phyloP scores from a whole-genome alignment of 2,888 invertebrate genomes.

The Perizoma affinitatum region DNA sequence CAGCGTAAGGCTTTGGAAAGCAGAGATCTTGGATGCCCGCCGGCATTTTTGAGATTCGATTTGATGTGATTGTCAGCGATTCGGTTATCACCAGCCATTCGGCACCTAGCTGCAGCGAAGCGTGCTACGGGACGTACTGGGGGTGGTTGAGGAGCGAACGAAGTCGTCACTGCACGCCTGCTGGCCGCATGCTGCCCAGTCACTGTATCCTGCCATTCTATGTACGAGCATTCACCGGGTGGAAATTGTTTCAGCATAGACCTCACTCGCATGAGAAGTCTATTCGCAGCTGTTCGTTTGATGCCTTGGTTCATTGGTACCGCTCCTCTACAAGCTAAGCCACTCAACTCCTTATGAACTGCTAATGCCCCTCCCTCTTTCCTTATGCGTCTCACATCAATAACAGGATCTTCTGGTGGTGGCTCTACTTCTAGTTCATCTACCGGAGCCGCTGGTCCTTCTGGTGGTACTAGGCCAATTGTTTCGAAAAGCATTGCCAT shows the following conservation, averaged over 20 bases:
- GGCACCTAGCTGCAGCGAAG: slow-evolving; percentile 59
- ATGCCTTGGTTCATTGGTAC: slow-evolving; percentile 72
- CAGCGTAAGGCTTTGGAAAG: slow-evolving; percentile 62
- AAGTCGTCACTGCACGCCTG: slow-evolving; percentile 70
- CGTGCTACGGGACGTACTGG: slow-evolving; percentile 46
- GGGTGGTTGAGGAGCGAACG: slow-evolving; percentile 71
- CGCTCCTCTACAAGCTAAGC: slow-evolving; percentile 59
- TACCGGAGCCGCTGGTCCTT: slow-evolving; percentile 45
- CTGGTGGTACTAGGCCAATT: slow-evolving; percentile 57
- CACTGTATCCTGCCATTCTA: slow-evolving; percentile 71
- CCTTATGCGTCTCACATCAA: slow-evolving; percentile 64
- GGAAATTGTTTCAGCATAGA: slow-evolving; percentile 70
- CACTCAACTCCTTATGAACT: slow-evolving; percentile 71
- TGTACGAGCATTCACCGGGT: slow-evolving; percentile 58
- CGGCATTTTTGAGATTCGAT: slow-evolving; percentile 50
- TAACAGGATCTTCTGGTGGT: slow-evolving; percentile 50
- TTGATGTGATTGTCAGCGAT: slow-evolving; percentile 57
- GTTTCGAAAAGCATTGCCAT: slow-evolving; percentile 55
- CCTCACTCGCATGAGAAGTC: slow-evolving; percentile 65
- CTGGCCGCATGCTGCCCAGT: slow-evolving; percentile 70
- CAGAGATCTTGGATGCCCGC: slow-evolving; percentile 58
- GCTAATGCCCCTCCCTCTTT: slow-evolving; percentile 70
- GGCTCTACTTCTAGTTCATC: slow-evolving; percentile 52
- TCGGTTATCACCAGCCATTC: slow-evolving; percentile 61
- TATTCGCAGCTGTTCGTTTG: slow-evolving; percentile 73